phyloP scores from a whole-genome alignment of 1,140 invertebrate species.

The Mya arenaria region DNA sequence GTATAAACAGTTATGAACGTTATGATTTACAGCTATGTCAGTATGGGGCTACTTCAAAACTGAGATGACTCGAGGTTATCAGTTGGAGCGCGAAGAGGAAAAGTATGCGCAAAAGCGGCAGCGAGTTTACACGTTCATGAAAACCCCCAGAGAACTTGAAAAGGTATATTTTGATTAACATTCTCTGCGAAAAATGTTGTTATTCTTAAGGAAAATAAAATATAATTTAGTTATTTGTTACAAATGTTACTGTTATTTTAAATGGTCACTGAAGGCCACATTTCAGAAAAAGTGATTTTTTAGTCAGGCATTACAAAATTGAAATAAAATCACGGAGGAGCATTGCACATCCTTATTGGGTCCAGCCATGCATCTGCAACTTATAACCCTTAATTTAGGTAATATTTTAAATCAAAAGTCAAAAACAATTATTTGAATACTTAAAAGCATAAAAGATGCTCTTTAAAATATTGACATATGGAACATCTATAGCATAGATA shows the following conservation, averaged over 20 bases:
- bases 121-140: constrained; percentile 98
- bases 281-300: too few relatives aligned
- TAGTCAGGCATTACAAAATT: too few relatives aligned
- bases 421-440: background rate
- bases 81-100: constrained; percentile 95
- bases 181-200: too few relatives aligned
- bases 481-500: background rate
- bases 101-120: constrained; percentile 95
- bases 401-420: background rate
- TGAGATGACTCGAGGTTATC: constrained; percentile 95
- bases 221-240: too few relatives aligned
- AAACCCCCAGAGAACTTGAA: constrained; percentile 93
- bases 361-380: too few relatives aligned
- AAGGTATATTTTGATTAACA: too few relatives aligned
- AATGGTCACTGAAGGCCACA: too few relatives aligned
- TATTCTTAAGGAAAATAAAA: too few relatives aligned
- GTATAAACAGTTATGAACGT: background rate
- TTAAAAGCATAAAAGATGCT: background rate
- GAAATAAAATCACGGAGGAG: too few relatives aligned
- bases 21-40: constrained; percentile 69
- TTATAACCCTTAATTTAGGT: background rate
- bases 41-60: constrained; percentile 87
- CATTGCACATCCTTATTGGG: too few relatives aligned
- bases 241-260: too few relatives aligned
- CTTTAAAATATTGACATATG: background rate